phyloP scores from a whole-genome alignment of 2,888 invertebrate species.

The Trichopria drosophilae region DNA sequence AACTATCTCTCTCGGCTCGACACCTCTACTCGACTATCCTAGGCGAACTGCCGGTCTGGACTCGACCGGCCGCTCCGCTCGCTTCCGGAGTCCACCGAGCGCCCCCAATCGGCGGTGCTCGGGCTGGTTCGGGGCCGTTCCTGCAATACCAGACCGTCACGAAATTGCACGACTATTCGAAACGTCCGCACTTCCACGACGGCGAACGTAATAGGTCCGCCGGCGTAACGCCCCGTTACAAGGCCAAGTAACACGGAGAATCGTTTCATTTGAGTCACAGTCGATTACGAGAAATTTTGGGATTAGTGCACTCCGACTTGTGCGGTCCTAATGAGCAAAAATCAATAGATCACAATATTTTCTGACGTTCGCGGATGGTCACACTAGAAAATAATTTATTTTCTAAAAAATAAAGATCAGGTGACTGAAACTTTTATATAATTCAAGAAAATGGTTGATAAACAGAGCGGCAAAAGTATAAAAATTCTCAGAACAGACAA shows the following conservation, averaged over 20 bases:
- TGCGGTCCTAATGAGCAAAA: conserved; percentile 27
- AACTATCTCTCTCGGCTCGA: too few relatives aligned
- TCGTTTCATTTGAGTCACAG: background rate
- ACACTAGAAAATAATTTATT: conserved; percentile 15
- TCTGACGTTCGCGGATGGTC: background rate
- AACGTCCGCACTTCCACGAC: too few relatives aligned
- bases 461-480: conserved; percentile 25
- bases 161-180: too few relatives aligned
- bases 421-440: conserved; percentile 24
- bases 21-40: too few relatives aligned
- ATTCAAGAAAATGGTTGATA: conserved; percentile 27
- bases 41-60: too few relatives aligned
- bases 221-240: too few relatives aligned
- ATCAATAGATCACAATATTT: conserved; percentile 13
- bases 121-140: too few relatives aligned
- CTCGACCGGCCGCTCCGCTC: too few relatives aligned
- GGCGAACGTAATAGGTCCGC: too few relatives aligned
- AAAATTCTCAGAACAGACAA: conserved; percentile 27
- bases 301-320: conserved; percentile 31
- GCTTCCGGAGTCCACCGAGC: too few relatives aligned
- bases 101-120: too few relatives aligned
- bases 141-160: too few relatives aligned
- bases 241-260: conserved; percentile 2
- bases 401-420: conserved; percentile 29
- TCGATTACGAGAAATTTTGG: conserved; percentile 11